These are phyloP conservation scores for Coelopa pilipes DNA, from an alignment of 2,888 invertebrate genomes.

Conservation along the genomic window DNA sequence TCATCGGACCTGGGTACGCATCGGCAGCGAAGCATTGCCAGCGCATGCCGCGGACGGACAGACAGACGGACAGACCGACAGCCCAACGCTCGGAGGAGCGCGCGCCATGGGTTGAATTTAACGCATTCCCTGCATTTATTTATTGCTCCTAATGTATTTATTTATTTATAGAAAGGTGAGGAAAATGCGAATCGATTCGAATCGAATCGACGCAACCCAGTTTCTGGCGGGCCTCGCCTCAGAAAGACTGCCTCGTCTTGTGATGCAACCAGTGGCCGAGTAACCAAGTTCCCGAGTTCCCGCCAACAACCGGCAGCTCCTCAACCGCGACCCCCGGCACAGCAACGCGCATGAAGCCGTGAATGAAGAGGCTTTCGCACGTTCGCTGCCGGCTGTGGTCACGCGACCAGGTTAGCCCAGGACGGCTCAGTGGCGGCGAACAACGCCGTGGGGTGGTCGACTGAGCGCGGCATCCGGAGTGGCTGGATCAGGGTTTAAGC, in stretches of 20 bases:
- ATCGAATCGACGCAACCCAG: not conserved
- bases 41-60: not conserved
- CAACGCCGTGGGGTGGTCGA: no score
- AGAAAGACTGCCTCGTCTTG: not conserved
- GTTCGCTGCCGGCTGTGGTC: no score
- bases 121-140: no score
- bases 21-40: slow-evolving; percentile 21
- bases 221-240: not conserved
- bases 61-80: slow-evolving; percentile 3
- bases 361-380: no score
- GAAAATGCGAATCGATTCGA: not conserved
- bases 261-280: slow-evolving; percentile 21
- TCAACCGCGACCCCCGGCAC: not conserved
- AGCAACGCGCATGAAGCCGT: not conserved
- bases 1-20: not conserved
- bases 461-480: no score
- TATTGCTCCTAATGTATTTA: no score
- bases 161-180: not conserved
- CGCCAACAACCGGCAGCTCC: not conserved
- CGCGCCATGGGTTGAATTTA: no score
- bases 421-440: no score
- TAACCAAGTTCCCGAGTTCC: slow-evolving; percentile 2
- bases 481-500: no score
- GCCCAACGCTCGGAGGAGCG: not conserved
- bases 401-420: no score